phyloP scores from a whole-genome alignment of 2,888 invertebrate genomes.

The Auanema freiburgensis region DNA sequence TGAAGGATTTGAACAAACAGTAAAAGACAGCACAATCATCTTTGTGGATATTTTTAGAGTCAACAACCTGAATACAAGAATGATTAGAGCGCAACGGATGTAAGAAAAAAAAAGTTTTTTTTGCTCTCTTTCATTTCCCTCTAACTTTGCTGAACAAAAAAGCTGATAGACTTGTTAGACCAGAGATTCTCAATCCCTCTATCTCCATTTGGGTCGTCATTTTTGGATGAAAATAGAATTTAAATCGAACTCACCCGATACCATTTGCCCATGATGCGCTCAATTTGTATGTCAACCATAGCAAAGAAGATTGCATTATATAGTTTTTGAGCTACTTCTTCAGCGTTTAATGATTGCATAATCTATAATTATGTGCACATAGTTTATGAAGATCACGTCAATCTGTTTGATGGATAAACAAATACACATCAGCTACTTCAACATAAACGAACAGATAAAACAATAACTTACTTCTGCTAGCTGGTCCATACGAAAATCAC shows the following conservation, averaged over 20 bases:
- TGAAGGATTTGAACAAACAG: conserved; percentile 37
- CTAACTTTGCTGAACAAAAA: too few relatives aligned
- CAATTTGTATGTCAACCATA: conserved; percentile 59
- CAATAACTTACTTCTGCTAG: conserved; percentile 38
- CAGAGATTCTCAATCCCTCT: too few relatives aligned
- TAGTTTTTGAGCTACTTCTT: conserved; percentile 57
- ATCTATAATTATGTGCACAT: conserved; percentile 43
- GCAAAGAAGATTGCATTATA: conserved; percentile 55
- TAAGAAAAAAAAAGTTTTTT: too few relatives aligned
- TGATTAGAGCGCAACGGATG: too few relatives aligned
- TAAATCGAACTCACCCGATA: conserved; percentile 50
- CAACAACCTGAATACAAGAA: conserved; percentile 50
- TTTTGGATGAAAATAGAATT: too few relatives aligned
- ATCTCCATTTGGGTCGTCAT: too few relatives aligned
- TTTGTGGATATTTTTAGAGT: conserved; percentile 55
- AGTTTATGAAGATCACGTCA: neutral
- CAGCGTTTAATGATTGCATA: conserved; percentile 53
- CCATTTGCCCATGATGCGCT: conserved; percentile 60
- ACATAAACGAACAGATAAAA: conserved; percentile 3
- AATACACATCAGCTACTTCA: too few relatives aligned
- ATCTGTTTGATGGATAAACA: neutral
- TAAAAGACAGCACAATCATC: conserved; percentile 57
- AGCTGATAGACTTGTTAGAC: too few relatives aligned
- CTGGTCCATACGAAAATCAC: conserved; percentile 48
- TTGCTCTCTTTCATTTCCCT: too few relatives aligned